phyloP scores from a whole-genome alignment of 2,797 vertebrate species.

The Catamblyrhynchus diadema region DNA sequence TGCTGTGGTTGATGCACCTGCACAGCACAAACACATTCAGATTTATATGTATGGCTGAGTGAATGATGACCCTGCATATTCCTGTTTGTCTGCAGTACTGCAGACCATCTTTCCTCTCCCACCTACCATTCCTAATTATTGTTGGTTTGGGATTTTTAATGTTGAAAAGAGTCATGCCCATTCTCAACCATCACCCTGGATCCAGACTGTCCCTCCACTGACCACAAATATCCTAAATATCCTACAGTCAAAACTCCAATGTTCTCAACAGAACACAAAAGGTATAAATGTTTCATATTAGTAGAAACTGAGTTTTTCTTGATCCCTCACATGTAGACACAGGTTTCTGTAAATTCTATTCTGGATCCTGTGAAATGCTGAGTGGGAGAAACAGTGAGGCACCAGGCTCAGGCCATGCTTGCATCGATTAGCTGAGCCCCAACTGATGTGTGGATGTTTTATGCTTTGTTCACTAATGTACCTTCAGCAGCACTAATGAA shows the following conservation, averaged over 20 bases:
- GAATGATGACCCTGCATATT: not conserved
- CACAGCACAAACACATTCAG: not conserved
- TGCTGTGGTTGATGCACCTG: not conserved
- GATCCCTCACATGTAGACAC: not conserved
- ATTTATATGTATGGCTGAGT: not conserved
- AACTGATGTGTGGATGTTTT: not conserved
- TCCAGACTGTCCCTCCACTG: not conserved
- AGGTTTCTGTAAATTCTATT: not conserved
- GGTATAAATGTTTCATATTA: not conserved
- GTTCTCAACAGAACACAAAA: not conserved
- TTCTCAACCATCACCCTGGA: not conserved
- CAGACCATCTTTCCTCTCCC: not conserved
- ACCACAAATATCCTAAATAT: not conserved
- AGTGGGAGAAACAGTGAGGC: not conserved
- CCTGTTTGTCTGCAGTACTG: not conserved
- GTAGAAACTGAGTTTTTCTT: not conserved
- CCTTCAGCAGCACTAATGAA: slow-evolving; percentile 42
- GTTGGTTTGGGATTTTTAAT: not conserved
- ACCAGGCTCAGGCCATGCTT: not conserved
- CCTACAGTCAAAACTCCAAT: not conserved
- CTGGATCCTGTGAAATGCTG: not conserved
- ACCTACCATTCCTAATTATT: not conserved
- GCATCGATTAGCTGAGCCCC: not conserved
- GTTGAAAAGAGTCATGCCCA: not conserved
- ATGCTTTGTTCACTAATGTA: slow-evolving; percentile 39